A percentile compares a stretch with the other conserved stretches of the same genome.
Evolutionary conservation across 2,888 invertebrate species (phyloP).

Genomic region (Calameuta pallipes): DNA sequence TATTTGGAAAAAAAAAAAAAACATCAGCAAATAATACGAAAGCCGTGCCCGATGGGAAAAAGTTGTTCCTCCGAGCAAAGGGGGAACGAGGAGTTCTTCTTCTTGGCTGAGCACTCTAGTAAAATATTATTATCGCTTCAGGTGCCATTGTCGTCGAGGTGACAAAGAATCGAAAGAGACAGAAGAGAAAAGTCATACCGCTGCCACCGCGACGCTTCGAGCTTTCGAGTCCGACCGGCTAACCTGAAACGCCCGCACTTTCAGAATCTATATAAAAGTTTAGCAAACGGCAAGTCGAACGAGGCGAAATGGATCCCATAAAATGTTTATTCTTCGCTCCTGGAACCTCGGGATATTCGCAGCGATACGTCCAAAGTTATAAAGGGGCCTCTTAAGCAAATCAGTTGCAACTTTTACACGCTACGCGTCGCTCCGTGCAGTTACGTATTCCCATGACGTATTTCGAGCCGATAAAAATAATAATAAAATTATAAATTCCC

Average conservation of each 20-base stretch:
- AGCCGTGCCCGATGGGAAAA: neutral
- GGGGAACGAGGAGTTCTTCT: neutral
- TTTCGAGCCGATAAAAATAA: too few relatives aligned
- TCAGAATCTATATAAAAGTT: conserved; percentile 51
- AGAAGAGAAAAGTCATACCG: neutral
- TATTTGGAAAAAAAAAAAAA: neutral
- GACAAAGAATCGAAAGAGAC: neutral
- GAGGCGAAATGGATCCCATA: conserved; percentile 41
- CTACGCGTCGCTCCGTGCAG: too few relatives aligned
- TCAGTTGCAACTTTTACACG: conserved; percentile 23
- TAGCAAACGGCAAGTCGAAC: conserved; percentile 29
- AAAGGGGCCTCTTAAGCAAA: conserved; percentile 31
- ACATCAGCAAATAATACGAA: neutral
- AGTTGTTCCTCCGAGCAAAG: neutral
- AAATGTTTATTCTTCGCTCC: conserved; percentile 42
- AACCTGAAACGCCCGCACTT: conserved; percentile 36
- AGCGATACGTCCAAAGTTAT: neutral
- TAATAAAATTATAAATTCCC: too few relatives aligned
- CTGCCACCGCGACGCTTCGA: neutral
- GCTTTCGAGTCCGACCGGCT: conserved; percentile 3
- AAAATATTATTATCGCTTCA: conserved; percentile 15
- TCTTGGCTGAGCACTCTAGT: neutral
- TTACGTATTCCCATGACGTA: too few relatives aligned
- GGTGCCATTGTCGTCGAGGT: conserved; percentile 3
- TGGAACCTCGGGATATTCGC: neutral